A percentile compares a stretch with the other conserved stretches of the same genome.
Conservation (phyloP, 2,113 vertebrate species). For the Glaucidium brasilianum region DNA sequence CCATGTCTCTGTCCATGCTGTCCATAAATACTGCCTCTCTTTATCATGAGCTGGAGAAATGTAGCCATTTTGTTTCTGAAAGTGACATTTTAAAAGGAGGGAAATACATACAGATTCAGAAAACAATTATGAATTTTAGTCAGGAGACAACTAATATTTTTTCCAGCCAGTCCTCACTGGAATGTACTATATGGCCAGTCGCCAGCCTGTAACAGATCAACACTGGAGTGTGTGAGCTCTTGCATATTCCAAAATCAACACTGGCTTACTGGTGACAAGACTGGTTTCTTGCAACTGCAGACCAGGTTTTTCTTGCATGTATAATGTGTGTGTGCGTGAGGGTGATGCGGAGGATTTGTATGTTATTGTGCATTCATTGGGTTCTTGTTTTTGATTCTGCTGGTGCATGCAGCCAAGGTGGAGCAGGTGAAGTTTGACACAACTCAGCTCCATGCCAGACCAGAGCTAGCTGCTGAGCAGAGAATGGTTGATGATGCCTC, state of each 20-base stretch:
- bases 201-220: not conserved
- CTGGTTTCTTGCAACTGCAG: not conserved
- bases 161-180: not conserved
- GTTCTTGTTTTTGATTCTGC: not conserved
- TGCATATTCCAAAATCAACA: not conserved
- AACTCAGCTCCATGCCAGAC: conserved; percentile 82
- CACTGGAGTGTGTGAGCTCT: not conserved
- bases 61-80: not conserved
- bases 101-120: not conserved
- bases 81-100: not conserved
- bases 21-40: not conserved
- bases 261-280: not conserved
- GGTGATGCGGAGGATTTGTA: not conserved
- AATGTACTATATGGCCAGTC: fast-evolving
- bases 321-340: fast-evolving
- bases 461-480: conserved; percentile 86
- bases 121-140: not conserved
- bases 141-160: not conserved
- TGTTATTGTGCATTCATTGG: not conserved
- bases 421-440: conserved; percentile 87
- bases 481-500: conserved; percentile 89
- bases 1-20: not conserved
- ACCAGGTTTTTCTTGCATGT: fast-evolving
- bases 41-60: not conserved
- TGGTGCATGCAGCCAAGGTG: conserved; percentile 78